Base-by-base conservation (phyloP, 2,888 invertebrate genomes). In the Dinocampus coccinellae region DNA sequence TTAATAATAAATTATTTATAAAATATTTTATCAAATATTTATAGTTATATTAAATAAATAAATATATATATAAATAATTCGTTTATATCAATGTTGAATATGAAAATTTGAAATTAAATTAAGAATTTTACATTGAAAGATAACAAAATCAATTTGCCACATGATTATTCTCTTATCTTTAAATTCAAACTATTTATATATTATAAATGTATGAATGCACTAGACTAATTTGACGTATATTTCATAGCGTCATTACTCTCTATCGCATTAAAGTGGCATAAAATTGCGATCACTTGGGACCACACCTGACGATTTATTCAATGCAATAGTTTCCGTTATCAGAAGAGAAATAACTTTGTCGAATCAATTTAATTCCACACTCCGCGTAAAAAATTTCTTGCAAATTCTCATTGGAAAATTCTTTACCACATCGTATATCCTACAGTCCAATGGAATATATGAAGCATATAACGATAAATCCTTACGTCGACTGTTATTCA, bases 191-290 rank as follows among this genome's bases (percentile, higher is more conserved):
- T 52, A 26, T 63, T 16, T 67, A 72, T 72, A 72, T 47, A 57
- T 72, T 72, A 70, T 74, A 69, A 74, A 75, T 67, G 72, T 29
- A 22, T 47, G 42, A 73, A 61, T 42, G 70, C 72, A 74, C 74
- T 74, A 73, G 69, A 72, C 58, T 26, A 55, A 61, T 61, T 39
- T 60, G 34, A 22, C 20, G 64, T 22, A 11, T 55, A 33, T 63
- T 72, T 72, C 72, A 72, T 72, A 42, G 72, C 33, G 62, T 72
- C 63, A 71, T 71, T 71, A 71, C 63, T 72, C 72, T 72, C 33
- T n/a, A 16, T 20, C 42, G 57, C 67, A 72, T 72, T 72, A 72
- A 72, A 63, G 62, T 72, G 72, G 72, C 63, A 68, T 72, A 72
- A 72, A 72, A 72, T 72, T 55, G 63, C 67, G 67, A 67, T 62